A percentile compares a stretch with the other conserved stretches of the same genome.
Conservation (phyloP, 1,140 invertebrate species). For the Cherax destructor region DNA sequence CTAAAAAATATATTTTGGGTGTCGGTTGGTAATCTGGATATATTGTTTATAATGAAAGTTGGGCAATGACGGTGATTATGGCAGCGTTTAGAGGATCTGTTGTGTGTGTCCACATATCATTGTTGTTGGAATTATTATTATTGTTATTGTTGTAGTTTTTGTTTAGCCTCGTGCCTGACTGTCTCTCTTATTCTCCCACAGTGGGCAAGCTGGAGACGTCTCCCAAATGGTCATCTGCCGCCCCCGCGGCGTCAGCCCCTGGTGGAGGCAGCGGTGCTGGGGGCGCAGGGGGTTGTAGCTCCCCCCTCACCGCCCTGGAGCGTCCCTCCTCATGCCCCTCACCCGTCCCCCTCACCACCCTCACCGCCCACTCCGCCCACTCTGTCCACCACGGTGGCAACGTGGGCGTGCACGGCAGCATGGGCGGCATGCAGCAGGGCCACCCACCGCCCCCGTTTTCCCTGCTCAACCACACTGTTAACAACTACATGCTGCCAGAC, state of each 20-base stretch:
- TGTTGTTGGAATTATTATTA: too few species aligned
- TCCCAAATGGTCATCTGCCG: slow-evolving; percentile 70
- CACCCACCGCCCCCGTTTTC: slow-evolving; percentile 67
- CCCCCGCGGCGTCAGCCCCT: slow-evolving; percentile 48
- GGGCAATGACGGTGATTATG: too few species aligned
- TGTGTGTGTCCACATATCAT: too few species aligned
- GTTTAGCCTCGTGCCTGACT: neutral
- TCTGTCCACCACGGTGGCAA: slow-evolving; percentile 64
- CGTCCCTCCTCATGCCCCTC: slow-evolving; percentile 69
- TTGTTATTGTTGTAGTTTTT: too few species aligned
- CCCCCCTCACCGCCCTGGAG: slow-evolving; percentile 70
- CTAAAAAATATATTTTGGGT: too few species aligned
- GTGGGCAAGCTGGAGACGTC: slow-evolving; percentile 70
- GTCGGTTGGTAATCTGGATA: too few species aligned
- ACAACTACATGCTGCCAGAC: slow-evolving; percentile 72
- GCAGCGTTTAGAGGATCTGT: too few species aligned
- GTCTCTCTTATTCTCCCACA: slow-evolving; percentile 28
- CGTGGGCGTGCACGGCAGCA: slow-evolving; percentile 56
- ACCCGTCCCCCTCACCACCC: slow-evolving; percentile 71
- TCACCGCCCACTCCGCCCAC: slow-evolving; percentile 71
- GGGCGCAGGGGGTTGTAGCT: slow-evolving; percentile 68
- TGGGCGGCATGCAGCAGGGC: slow-evolving; percentile 67
- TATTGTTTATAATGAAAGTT: too few species aligned
- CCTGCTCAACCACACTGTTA: slow-evolving; percentile 72
- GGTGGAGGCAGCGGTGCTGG: slow-evolving; percentile 31